These are phyloP conservation scores for Heliocidaris tuberculata DNA, from an alignment of 35 echinoderm and acorn worm species.

Conservation along the genomic window DNA sequence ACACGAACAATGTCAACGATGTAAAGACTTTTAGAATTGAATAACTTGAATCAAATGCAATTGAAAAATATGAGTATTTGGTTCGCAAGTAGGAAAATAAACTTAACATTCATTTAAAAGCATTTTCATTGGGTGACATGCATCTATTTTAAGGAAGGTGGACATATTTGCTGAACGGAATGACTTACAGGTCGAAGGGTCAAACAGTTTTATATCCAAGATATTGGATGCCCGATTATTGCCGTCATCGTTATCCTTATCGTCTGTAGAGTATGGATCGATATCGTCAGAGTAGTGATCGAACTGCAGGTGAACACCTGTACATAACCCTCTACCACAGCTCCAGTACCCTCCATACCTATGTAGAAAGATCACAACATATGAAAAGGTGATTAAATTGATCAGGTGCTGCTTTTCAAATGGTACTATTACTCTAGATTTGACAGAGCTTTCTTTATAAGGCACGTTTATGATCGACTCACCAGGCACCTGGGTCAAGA, in stretches of 20 bases:
- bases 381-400: background rate
- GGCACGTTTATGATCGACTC: too few relatives aligned
- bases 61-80: too few relatives aligned
- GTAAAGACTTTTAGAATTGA: too few relatives aligned
- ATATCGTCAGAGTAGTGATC: background rate
- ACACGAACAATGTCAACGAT: too few relatives aligned
- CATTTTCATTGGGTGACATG: too few relatives aligned
- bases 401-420: background rate
- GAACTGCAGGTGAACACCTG: background rate
- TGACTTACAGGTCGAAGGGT: background rate
- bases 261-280: background rate
- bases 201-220: background rate
- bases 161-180: too few relatives aligned
- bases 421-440: background rate
- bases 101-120: too few relatives aligned
- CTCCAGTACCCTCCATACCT: background rate
- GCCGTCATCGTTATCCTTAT: background rate
- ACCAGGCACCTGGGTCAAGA: too few relatives aligned
- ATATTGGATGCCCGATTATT: background rate
- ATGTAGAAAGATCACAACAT: background rate
- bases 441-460: too few relatives aligned
- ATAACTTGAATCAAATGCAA: too few relatives aligned
- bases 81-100: too few relatives aligned
- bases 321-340: background rate
- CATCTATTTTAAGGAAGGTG: too few relatives aligned